Conservation (phyloP, 1,140 invertebrate species). For the Euglossa dilemma region DNA sequence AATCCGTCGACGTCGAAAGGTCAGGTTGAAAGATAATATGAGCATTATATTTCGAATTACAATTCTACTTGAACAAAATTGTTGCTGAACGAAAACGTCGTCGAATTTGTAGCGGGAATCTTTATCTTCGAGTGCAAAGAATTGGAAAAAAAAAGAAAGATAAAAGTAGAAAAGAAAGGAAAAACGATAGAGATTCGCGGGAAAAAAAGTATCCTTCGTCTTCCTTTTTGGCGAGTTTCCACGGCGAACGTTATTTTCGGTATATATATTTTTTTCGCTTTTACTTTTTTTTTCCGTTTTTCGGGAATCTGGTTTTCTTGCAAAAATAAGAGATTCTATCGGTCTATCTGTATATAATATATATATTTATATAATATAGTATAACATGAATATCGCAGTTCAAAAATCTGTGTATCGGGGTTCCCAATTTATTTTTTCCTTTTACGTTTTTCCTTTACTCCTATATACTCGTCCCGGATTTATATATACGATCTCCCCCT, state of each 20-base stretch:
- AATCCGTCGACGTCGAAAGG: too few relatives aligned
- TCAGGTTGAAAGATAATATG: too few relatives aligned
- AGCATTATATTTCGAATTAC: too few relatives aligned
- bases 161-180: conserved; percentile 11
- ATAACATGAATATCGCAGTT: conserved; percentile 65
- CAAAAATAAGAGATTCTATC: conserved; percentile 75
- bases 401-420: conserved; percentile 45
- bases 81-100: too few relatives aligned
- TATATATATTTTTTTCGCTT: background rate
- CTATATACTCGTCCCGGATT: background rate
- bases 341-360: conserved; percentile 64
- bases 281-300: conserved; percentile 43
- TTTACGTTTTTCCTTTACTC: background rate
- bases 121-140: background rate
- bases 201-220: background rate
- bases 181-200: too few relatives aligned
- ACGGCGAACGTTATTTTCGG: conserved; percentile 26
- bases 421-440: conserved; percentile 19
- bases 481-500: background rate
- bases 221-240: background rate
- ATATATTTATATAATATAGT: conserved; percentile 57
- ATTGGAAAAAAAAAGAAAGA: background rate
- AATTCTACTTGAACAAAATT: too few relatives aligned
- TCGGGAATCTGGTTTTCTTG: conserved; percentile 67
- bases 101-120: too few relatives aligned